Base-by-base conservation (phyloP, 2,797 vertebrate genomes). In the Artibeus lituratus region DNA sequence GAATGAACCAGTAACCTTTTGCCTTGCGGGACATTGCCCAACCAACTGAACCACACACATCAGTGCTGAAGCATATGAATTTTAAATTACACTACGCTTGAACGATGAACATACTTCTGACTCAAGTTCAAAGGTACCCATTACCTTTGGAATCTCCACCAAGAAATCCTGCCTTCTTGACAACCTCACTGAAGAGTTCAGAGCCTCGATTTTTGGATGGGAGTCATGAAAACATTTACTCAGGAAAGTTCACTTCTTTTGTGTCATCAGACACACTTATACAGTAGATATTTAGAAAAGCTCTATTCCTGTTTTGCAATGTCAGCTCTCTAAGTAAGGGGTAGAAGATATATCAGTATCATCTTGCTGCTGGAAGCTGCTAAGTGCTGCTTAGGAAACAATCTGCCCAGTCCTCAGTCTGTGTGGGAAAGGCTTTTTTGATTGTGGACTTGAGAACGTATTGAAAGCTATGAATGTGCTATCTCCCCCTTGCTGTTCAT, bases 301-400 rank as follows among this genome's bases (percentile, higher is more conserved):
- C 53, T 87, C 57, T 90, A 15, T 87, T 78, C 69, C 21, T 59
- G 51, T 83, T 93, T 88, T 88, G 53, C 65, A 55, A 67, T 26
- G 15, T 44, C 92, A 74, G n/a, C 65, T 90, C 44, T 94, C 62
- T 39, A 59, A 90, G 76, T 11, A 6, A 85, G 14, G 14, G 24
- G 14, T 37, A 65, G 55, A 95, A 95, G 47, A 87, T 69, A 49
- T 12, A 90, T 73, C 35, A 86, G 42, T 32, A 72, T 87, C 49
- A 91, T 15, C 21, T 85, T 49, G 70, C 32, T 85, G 62, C 69
- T 57, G 83, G 53, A 91, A 87, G 89, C 74, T 89, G 89, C 74
- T 89, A n/a, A 84, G 6, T 70, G n/a, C 65, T 81, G n/a, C n/a
- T 94, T 84, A 94, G 92, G 87, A 91, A 89, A 96, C 19, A 51